These are phyloP conservation scores for Drosophila neoperkinsi DNA, from an alignment of 2,888 invertebrate species.

Conservation along the genomic window DNA sequence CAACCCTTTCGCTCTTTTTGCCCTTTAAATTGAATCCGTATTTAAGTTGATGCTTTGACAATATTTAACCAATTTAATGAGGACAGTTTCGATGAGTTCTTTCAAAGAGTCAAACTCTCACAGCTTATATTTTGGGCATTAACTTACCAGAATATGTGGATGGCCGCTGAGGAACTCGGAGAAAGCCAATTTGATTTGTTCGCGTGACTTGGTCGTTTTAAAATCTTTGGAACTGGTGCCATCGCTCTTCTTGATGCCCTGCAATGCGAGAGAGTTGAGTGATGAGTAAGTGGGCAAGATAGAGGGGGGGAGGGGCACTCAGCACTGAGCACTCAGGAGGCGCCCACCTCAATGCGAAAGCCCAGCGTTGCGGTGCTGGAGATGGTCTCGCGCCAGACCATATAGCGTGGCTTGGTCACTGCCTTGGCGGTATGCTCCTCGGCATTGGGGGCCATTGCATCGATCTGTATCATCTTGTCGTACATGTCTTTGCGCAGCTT, in stretches of 20 bases:
- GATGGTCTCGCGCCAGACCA: conserved; percentile 98
- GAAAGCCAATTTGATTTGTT: conserved; percentile 92
- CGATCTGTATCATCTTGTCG: conserved; percentile 98
- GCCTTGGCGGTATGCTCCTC: conserved; percentile 96
- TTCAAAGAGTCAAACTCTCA: neutral
- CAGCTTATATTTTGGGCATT: neutral
- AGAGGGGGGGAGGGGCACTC: neutral
- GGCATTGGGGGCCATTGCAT: conserved; percentile 93
- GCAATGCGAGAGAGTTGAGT: conserved; percentile 2
- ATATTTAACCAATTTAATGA: too few species aligned
- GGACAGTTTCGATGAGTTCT: too few species aligned
- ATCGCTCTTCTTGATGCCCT: conserved; percentile 94
- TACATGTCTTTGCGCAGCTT: conserved; percentile 98
- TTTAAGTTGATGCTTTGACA: too few species aligned
- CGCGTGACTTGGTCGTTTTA: conserved; percentile 95
- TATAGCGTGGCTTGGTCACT: conserved; percentile 97
- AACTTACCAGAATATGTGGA: conserved; percentile 91
- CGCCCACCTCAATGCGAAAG: conserved; percentile 93
- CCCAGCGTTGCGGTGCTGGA: conserved; percentile 98
- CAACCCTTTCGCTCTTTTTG: neutral
- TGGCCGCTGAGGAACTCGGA: conserved; percentile 92
- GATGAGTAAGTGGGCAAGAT: neutral
- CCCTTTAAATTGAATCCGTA: neutral
- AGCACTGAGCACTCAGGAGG: too few species aligned
- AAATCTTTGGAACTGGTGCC: conserved; percentile 97